A percentile compares a stretch with the other conserved stretches of the same genome.
phyloP scores from a whole-genome alignment of 1,140 invertebrate species.

The Zeugodacus cucurbitae region DNA sequence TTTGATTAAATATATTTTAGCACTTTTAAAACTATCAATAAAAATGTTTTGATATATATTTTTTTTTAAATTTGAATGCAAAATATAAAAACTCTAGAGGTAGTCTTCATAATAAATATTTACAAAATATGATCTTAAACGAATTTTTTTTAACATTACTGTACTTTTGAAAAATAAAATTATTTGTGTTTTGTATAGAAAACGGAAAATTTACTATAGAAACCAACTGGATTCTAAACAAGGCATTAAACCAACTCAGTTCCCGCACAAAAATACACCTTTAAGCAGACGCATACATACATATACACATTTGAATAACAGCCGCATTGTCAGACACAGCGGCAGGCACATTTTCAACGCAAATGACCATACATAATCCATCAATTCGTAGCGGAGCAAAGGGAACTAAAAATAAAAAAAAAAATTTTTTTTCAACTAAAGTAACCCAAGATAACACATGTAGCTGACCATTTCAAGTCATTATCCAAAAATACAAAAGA shows the following conservation, averaged over 20 bases:
- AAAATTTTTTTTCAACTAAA: not conserved
- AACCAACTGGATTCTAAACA: not conserved
- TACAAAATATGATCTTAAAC: too few relatives aligned
- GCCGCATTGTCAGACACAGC: not conserved
- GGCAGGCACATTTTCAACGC: slow-evolving; percentile 16
- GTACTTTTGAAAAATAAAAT: not conserved
- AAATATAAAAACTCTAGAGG: too few relatives aligned
- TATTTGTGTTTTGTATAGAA: not conserved
- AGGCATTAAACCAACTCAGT: not conserved
- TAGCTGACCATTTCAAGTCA: slow-evolving; percentile 28
- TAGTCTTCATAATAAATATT: too few relatives aligned
- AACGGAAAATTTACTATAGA: not conserved
- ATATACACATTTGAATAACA: not conserved
- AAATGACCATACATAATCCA: slow-evolving; percentile 38
- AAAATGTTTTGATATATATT: too few relatives aligned
- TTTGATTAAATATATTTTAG: not conserved
- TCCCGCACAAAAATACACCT: not conserved
- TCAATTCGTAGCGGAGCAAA: not conserved
- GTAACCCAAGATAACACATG: slow-evolving; percentile 5
- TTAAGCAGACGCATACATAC: not conserved
- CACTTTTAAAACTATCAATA: too few relatives aligned
- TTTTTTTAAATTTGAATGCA: too few relatives aligned
- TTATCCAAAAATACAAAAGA: not conserved
- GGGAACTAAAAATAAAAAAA: not conserved
- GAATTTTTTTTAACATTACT: not conserved